Percentiles rank a stretch among this genome's conserved stretches.
Conservation (phyloP, 2,113 vertebrate genomes). For the Oenanthe oenanthe region DNA sequence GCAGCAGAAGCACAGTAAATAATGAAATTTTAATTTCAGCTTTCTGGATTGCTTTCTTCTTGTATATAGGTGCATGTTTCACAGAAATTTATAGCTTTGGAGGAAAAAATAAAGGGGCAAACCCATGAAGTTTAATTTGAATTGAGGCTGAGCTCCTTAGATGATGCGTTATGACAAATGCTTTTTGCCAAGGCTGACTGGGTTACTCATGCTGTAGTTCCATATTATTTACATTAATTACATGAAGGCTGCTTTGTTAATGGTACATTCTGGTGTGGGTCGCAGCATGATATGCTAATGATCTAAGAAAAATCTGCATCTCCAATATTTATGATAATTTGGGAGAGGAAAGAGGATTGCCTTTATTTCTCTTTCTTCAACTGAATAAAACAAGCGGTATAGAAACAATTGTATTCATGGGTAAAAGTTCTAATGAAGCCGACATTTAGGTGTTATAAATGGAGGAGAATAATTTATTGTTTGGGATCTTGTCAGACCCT, state of each 20-base stretch:
- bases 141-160: conserved; percentile 81
- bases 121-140: conserved; percentile 88
- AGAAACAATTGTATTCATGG: conserved; percentile 64
- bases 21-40: conserved; percentile 95
- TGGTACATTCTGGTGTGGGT: conserved; percentile 85
- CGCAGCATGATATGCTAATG: conserved; percentile 89
- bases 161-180: conserved; percentile 89
- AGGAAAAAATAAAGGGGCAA: conserved; percentile 81
- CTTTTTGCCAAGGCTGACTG: conserved; percentile 88
- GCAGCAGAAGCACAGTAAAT: conserved; percentile 88
- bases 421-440: conserved; percentile 73
- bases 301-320: conserved; percentile 87
- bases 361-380: conserved; percentile 76
- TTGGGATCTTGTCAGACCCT: conserved; percentile 62
- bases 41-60: conserved; percentile 80
- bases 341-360: conserved; percentile 76
- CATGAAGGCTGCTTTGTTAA: conserved; percentile 88
- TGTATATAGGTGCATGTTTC: conserved; percentile 82
- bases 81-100: conserved; percentile 81
- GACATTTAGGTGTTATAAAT: conserved; percentile 71
- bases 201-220: conserved; percentile 82
- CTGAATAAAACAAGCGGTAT: conserved; percentile 69
- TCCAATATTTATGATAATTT: conserved; percentile 89
- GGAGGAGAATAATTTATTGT: conserved; percentile 66
- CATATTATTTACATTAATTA: conserved; percentile 93